Evolutionary conservation across 2,797 vertebrate species (phyloP), one percentile per base, ranked within the genome.

Genomic region (Discoglossus pictus): DNA sequence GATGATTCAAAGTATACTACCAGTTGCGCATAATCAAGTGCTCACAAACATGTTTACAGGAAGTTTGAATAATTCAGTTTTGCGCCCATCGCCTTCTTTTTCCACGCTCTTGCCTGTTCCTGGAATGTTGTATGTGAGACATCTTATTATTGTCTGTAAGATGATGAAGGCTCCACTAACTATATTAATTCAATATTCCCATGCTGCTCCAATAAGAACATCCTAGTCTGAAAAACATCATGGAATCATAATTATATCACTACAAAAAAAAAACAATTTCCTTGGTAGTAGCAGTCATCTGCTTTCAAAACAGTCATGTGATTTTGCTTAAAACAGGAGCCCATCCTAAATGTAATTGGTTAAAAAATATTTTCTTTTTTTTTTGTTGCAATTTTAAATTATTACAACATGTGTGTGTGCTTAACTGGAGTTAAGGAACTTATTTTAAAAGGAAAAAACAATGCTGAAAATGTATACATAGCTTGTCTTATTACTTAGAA

Each of bases 301-400:
- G 16, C 16, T 50, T 24, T 21, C 13, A 50, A 51, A 15, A 21
- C 44, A 59, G 21, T 3, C 44, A 59, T 66, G 58, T 59, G 54
- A 66, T 66, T 58, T 21, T 58, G 64, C 35, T 66, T 66, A 58
- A 58, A 31, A 58, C 39, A 8, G 43, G 21, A 51, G n/a, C 35
- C 53, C 44, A 31, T 48, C 20, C 64, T 34, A 50, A 46, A 46
- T 46, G 20, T 2, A 46, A 46, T 46, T 46, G 23, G 12, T 46
- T 40, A 10, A 10, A 39, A 6, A 16, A 43, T 12, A 10, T 43
- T 10, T 43, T 16, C 18, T 16, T 43, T 46, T 51, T 8, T 40
- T 65, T 64, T 11, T 21, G 47, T 50, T 35, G 38, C 44, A 50
- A 59, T 16, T 58, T 39, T 54, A 50, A 66, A 66, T 66, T 13